Evolutionary conservation across 2,797 vertebrate genomes (phyloP), one percentile per base, ranked within the genome.

Genomic region (Lates japonicus): DNA sequence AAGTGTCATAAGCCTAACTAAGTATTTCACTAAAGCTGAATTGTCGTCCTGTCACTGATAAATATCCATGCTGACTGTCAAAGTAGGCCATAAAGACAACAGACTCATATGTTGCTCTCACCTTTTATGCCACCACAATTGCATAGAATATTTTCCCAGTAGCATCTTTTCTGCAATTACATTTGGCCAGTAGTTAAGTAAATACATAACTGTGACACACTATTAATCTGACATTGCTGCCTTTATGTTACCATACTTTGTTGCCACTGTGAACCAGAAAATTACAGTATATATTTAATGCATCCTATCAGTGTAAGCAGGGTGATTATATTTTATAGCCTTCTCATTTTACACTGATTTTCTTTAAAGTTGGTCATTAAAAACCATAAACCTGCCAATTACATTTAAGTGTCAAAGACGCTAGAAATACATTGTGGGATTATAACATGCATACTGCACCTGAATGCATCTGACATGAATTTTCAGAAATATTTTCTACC

Each of bases 401-500:
- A 42, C 10, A 73, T 73, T 61, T 37, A 61, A 69, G 19, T 12
- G n/a, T 48, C 20, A 54, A 44, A 64, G 6, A 60, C 48, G 52
- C 8, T 52, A 3, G 2, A 7, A 37, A 61, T 14, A 4, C 9
- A 63, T 16, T 29, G 51, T 29, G 3, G 1, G 9, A 33, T 60
- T 35, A 70, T 20, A 14, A 39, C 42, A 57, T 48, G 14, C 33
- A 41, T 1, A 55, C 37, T 39, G 46, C 61, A 65, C 10, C 22
- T 70, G 76, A 59, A 82, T 31, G 61, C 41, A 70, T 61, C 25
- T 8, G 20, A 46, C 17, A 37, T 74, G 4, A 54, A 42, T 51
- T 70, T 25, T 46, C 25, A 60, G 14, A n/a, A 44, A 52, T n/a
- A 19, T 48, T 54, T 73, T 39, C 8, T 10, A 16, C 35, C 33